These are phyloP conservation scores for Sycophila sp. DNA, from an alignment of 1,140 invertebrate genomes.

Conservation along the genomic window DNA sequence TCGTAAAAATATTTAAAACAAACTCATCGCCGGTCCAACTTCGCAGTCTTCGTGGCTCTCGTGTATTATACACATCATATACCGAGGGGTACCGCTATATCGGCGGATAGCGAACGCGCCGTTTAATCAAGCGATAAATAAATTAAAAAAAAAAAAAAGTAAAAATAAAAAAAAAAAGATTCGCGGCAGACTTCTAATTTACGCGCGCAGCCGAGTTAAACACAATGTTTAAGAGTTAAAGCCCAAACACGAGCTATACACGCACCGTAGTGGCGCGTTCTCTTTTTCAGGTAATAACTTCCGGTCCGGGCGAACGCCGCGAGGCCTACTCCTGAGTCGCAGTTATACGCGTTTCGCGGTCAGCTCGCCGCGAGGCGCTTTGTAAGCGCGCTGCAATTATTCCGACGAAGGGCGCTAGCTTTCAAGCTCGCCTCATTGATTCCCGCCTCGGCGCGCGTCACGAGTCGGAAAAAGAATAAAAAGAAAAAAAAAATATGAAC, in stretches of 20 bases:
- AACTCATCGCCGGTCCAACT: no score
- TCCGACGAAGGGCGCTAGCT: constrained; percentile 1
- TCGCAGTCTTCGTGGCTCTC: no score
- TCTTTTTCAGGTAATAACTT: constrained; percentile 37
- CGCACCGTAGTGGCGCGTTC: background rate
- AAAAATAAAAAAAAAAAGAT: no score
- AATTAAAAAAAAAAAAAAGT: background rate
- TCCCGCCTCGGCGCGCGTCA: constrained; percentile 47
- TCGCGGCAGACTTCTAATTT: constrained; percentile 47
- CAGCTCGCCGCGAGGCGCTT: background rate
- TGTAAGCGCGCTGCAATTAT: constrained; percentile 5
- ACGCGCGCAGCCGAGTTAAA: background rate
- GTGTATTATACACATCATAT: no score
- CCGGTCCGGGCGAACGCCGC: constrained; percentile 13
- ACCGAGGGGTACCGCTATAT: no score
- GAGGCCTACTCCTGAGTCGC: background rate
- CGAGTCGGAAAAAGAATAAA: constrained; percentile 46
- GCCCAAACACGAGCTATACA: background rate
- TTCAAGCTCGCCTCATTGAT: constrained; percentile 44
- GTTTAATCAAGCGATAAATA: background rate
- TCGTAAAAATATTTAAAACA: no score
- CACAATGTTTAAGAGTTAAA: constrained; percentile 5
- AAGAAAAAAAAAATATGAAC: constrained; percentile 24
- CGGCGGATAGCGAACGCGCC: no score
- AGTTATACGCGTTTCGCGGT: background rate